phyloP scores from a whole-genome alignment of 2,113 vertebrate species.

The Camelus dromedarius region DNA sequence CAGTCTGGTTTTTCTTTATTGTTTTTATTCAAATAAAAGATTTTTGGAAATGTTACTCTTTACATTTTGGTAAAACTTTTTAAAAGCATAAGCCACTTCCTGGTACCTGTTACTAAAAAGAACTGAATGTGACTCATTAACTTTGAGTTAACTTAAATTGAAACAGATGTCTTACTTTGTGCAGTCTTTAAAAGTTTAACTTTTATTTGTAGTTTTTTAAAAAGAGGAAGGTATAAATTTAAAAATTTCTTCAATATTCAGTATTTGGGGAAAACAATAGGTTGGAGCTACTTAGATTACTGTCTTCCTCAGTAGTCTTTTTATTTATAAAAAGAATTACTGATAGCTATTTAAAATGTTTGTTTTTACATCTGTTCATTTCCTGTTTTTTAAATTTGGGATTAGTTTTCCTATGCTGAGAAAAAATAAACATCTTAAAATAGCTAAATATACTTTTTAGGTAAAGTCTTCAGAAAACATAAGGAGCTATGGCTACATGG shows the following conservation, averaged over 20 bases:
- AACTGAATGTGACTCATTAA: constrained; percentile 42
- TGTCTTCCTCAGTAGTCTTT: neutral
- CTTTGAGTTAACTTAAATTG: constrained; percentile 42
- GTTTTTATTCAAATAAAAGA: neutral
- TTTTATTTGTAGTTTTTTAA: constrained; percentile 36
- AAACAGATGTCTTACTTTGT: constrained; percentile 29
- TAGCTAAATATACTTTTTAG: neutral
- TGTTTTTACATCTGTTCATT: constrained; percentile 3
- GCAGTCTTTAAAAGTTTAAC: neutral
- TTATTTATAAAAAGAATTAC: constrained; percentile 8
- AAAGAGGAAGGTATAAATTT: neutral
- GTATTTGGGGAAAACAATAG: neutral
- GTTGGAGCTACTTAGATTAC: neutral
- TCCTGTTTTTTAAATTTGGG: constrained; percentile 25
- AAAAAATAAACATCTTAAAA: constrained; percentile 11
- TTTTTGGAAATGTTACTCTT: constrained; percentile 40
- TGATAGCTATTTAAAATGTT: neutral
- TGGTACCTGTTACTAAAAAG: constrained; percentile 46
- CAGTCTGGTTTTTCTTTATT: constrained; percentile 9
- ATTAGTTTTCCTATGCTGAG: neutral
- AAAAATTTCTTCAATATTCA: neutral
- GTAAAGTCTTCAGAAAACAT: neutral
- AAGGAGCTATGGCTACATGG: neutral
- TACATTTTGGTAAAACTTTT: neutral
- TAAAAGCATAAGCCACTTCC: constrained; percentile 19